Percentiles rank a stretch among this genome's conserved stretches.
These are phyloP conservation scores for Pachyseris speciosa DNA, from an alignment of 64 coral and sea anemone species.

Conservation along the genomic window DNA sequence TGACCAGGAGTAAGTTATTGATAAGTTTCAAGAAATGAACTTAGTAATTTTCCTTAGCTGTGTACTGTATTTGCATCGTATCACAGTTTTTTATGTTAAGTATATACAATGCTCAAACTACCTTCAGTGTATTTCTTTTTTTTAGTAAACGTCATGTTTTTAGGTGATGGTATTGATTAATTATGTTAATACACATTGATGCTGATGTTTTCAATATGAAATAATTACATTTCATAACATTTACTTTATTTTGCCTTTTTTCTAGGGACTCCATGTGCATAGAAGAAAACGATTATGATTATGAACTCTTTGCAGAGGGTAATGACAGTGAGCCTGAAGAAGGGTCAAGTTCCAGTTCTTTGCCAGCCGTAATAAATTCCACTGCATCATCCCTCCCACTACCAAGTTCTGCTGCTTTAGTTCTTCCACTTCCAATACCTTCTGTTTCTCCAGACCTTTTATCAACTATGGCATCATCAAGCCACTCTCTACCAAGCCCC, in stretches of 20 bases:
- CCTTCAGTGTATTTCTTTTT: background rate
- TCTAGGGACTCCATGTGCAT: background rate
- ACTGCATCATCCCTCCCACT: background rate
- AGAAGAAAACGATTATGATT: slow-evolving; percentile 4
- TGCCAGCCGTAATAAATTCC: background rate
- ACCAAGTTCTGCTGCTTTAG: background rate
- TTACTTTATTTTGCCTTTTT: background rate
- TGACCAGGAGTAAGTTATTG: slow-evolving; percentile 10
- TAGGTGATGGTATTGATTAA: slow-evolving; percentile 1
- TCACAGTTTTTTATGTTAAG: background rate
- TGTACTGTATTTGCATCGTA: background rate
- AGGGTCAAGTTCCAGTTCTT: slow-evolving; percentile 1
- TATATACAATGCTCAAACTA: background rate
- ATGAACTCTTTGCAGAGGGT: background rate
- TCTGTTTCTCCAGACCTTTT: background rate
- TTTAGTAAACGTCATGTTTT: background rate
- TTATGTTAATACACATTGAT: background rate
- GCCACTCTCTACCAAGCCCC: background rate
- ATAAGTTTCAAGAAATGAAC: background rate
- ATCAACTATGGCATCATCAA: background rate
- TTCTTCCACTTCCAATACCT: background rate
- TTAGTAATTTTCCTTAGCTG: background rate
- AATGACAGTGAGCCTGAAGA: background rate
- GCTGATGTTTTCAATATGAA: background rate
- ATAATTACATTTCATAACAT: slow-evolving; percentile 9